phyloP scores from a whole-genome alignment of 2,113 vertebrate species.

The Bathybates hornii region DNA sequence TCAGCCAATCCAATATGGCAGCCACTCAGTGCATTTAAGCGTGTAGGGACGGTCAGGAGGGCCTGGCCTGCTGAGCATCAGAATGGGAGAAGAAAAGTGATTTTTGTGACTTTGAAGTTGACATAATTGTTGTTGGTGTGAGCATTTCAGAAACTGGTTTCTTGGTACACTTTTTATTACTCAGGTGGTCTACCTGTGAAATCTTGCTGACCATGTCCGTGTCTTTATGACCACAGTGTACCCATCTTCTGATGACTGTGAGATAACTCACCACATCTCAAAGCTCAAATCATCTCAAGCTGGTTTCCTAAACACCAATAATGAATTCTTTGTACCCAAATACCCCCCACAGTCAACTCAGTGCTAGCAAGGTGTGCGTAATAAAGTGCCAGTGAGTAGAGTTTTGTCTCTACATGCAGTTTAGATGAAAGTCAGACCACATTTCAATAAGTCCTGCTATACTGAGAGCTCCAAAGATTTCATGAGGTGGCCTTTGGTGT shows the following conservation, averaged over 20 bases:
- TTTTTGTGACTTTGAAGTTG: not conserved
- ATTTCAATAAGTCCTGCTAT: not conserved
- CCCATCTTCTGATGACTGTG: not conserved
- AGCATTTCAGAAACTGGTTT: not conserved
- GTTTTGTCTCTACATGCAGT: not conserved
- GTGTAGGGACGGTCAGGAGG: not conserved
- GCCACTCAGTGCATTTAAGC: not conserved
- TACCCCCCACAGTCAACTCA: not conserved
- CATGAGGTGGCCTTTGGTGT: not conserved
- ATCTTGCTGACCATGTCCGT: not conserved
- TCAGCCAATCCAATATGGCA: not conserved
- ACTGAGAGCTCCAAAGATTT: not conserved
- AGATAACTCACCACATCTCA: not conserved
- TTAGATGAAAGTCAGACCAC: not conserved
- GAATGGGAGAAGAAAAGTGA: not conserved
- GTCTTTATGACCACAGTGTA: not conserved
- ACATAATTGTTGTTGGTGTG: not conserved
- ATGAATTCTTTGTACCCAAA: not conserved
- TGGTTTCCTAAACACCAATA: not conserved
- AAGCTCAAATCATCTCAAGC: not conserved
- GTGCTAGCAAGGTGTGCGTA: not conserved
- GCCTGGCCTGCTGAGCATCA: not conserved
- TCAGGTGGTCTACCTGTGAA: not conserved
- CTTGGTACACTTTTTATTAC: not conserved
- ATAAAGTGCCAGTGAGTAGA: not conserved